These are phyloP conservation scores for Ochotona princeps DNA, from an alignment of 2,113 vertebrate species.

Conservation along the genomic window DNA sequence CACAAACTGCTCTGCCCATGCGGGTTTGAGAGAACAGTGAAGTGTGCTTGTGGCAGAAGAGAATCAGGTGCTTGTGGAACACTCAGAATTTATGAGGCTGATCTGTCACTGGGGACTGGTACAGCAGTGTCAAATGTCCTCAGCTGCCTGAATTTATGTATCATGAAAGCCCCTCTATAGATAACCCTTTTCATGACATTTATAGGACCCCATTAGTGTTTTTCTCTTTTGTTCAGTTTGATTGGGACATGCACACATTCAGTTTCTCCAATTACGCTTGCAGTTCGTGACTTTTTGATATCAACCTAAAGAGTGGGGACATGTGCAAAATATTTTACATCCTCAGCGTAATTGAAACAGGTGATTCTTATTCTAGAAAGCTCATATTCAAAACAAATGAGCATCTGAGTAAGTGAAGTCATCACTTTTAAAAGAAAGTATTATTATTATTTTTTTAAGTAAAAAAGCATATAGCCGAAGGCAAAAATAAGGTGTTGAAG, in stretches of 20 bases:
- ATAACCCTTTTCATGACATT: constrained; percentile 36
- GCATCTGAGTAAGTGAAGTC: neutral
- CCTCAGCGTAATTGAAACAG: neutral
- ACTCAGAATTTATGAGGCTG: neutral
- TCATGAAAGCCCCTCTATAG: constrained; percentile 7
- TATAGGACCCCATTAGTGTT: neutral
- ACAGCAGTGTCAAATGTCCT: constrained; percentile 20
- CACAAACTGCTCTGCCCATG: constrained; percentile 42
- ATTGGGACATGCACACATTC: neutral
- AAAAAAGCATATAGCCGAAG: neutral
- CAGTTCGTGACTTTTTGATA: neutral
- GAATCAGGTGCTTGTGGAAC: neutral
- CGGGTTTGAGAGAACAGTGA: constrained; percentile 71
- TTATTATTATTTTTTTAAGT: neutral
- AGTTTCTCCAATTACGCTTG: neutral
- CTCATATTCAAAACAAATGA: neutral
- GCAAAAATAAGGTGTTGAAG: neutral
- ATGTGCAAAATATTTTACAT: neutral
- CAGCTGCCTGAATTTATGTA: neutral
- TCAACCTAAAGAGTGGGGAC: neutral
- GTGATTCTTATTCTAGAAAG: neutral
- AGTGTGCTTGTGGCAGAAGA: constrained; percentile 55
- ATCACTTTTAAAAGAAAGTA: neutral
- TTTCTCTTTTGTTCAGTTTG: neutral
- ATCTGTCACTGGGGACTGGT: neutral